phyloP scores from a whole-genome alignment of 2,888 invertebrate genomes.

The Aelia acuminata region DNA sequence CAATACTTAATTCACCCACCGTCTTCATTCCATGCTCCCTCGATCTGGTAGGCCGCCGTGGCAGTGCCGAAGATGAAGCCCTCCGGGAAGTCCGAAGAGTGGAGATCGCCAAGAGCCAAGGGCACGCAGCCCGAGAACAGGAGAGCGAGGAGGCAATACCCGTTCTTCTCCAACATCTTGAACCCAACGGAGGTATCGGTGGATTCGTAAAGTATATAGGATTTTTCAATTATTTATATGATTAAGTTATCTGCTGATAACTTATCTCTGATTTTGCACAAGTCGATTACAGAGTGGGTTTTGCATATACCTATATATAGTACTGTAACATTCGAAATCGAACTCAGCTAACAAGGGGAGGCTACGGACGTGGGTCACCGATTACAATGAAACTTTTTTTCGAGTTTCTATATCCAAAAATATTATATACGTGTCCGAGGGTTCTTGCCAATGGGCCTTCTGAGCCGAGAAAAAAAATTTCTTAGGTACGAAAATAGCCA shows the following conservation, averaged over 20 bases:
- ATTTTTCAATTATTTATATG: background rate
- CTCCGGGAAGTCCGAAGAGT: slow-evolving; percentile 60
- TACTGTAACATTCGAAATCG: too few relatives aligned
- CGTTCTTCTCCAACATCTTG: background rate
- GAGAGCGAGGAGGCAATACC: background rate
- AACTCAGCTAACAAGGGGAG: too few relatives aligned
- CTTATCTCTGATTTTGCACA: background rate
- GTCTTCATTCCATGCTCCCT: slow-evolving; percentile 64
- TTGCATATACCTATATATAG: too few relatives aligned
- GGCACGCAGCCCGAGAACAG: background rate
- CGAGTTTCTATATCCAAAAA: too few relatives aligned
- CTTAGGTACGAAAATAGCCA: too few relatives aligned
- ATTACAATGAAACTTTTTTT: too few relatives aligned
- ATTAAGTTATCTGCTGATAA: background rate
- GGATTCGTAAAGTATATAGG: background rate
- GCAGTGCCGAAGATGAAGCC: slow-evolving; percentile 64
- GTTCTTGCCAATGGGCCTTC: too few relatives aligned
- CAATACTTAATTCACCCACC: slow-evolving; percentile 55
- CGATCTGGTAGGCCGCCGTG: slow-evolving; percentile 64
- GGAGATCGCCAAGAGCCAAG: background rate
- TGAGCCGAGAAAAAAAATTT: too few relatives aligned
- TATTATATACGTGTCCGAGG: too few relatives aligned
- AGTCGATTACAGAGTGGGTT: background rate
- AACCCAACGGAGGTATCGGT: background rate
- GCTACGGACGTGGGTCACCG: too few relatives aligned